Conservation (phyloP, 1,140 invertebrate genomes). For the Tetramorium parvispinum region DNA sequence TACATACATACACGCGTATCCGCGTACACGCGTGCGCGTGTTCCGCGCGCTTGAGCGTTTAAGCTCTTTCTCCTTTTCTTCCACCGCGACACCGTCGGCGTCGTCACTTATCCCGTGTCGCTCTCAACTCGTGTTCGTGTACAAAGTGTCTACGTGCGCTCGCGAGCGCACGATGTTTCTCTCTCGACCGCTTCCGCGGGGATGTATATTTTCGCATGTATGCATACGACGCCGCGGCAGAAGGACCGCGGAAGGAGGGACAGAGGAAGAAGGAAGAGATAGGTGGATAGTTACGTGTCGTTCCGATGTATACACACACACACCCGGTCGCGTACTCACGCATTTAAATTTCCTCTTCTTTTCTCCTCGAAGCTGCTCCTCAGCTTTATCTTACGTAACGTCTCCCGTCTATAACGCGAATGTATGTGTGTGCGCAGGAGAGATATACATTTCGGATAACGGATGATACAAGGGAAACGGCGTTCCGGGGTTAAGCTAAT, state of each 20-base stretch:
- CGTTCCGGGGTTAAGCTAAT: conserved; percentile 12
- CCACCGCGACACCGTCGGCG: conserved; percentile 31
- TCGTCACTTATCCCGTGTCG: conserved; percentile 68
- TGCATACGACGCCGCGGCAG: conserved; percentile 10
- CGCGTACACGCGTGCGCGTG: not conserved
- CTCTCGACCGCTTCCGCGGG: conserved; percentile 14
- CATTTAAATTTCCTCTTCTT: conserved; percentile 69
- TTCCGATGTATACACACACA: conserved; percentile 3
- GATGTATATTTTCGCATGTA: conserved; percentile 38
- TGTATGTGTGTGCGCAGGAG: conserved; percentile 15
- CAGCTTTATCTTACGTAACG: conserved; percentile 53
- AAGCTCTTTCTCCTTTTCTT: conserved; percentile 66
- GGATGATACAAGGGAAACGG: conserved; percentile 26
- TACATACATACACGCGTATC: not conserved
- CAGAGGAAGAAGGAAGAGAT: not conserved
- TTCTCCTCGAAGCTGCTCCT: conserved; percentile 12
- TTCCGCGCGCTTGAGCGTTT: conserved; percentile 61
- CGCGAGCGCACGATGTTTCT: conserved; percentile 27
- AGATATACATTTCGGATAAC: conserved; percentile 41
- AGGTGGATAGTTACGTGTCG: conserved; percentile 34
- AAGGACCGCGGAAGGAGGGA: not conserved
- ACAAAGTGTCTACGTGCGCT: conserved; percentile 64
- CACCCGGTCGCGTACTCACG: not conserved
- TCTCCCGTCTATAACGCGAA: conserved; percentile 30
- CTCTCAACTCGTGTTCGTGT: conserved; percentile 56